phyloP scores from a whole-genome alignment of 2,797 vertebrate species.

The Pygocentrus nattereri region DNA sequence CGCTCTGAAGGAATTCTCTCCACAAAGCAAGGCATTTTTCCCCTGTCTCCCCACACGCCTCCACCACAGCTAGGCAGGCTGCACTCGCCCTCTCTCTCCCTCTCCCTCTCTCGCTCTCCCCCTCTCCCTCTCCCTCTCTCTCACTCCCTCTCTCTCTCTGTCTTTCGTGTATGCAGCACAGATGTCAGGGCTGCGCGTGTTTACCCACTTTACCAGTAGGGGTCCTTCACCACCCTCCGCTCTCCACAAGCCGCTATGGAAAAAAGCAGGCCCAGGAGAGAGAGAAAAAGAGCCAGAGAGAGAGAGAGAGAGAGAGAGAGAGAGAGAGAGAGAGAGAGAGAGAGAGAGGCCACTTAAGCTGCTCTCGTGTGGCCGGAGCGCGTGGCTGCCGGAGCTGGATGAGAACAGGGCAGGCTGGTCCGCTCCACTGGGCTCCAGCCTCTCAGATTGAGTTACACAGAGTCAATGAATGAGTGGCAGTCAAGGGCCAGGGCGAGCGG shows the following conservation, averaged over 20 bases:
- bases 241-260: constrained; percentile 74
- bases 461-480: constrained; percentile 45
- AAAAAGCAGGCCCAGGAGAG: constrained; percentile 65
- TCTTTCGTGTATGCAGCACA: constrained; percentile 71
- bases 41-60: constrained; percentile 75
- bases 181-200: constrained; percentile 82
- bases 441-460: constrained; percentile 52
- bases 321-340: constrained; percentile 23
- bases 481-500: constrained; percentile 31
- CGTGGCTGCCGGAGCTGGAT: constrained; percentile 25
- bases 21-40: constrained; percentile 86
- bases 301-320: constrained; percentile 50
- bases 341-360: constrained; percentile 45
- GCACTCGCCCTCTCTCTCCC: constrained; percentile 71
- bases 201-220: constrained; percentile 88
- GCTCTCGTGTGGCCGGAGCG: constrained; percentile 37
- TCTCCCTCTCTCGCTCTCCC: constrained; percentile 67
- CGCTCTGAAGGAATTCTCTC: constrained; percentile 84
- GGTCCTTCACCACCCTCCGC: constrained; percentile 86
- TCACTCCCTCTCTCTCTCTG: constrained; percentile 61
- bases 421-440: constrained; percentile 49
- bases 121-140: constrained; percentile 57
- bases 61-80: constrained; percentile 74
- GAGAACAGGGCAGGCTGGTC: constrained; percentile 46
- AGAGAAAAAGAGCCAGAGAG: constrained; percentile 34